A percentile compares a stretch with the other conserved stretches of the same genome.
These are phyloP conservation scores for Antheraea assamensis DNA, from an alignment of 2,888 invertebrate species.

Conservation along the genomic window DNA sequence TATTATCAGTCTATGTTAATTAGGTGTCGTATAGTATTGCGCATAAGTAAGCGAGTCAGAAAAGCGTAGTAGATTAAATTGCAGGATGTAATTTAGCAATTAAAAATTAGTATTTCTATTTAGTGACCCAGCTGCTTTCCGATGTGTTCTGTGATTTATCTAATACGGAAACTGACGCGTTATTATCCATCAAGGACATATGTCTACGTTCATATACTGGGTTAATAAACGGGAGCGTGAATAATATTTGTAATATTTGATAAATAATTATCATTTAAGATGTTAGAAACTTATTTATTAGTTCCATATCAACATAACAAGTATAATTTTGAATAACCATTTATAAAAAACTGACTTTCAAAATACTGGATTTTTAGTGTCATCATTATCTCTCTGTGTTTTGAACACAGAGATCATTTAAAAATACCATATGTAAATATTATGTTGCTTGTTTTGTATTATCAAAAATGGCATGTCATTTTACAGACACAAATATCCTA, in stretches of 20 bases:
- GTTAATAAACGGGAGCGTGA: not conserved
- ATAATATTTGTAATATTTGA: not conserved
- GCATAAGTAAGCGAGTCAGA: not conserved
- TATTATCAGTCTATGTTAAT: not conserved
- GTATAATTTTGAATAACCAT: no score
- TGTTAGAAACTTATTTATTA: not conserved
- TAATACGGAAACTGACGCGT: conserved; percentile 2
- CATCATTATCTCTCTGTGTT: no score
- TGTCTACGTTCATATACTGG: not conserved
- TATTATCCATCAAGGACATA: not conserved
- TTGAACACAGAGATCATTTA: no score
- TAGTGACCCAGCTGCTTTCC: not conserved
- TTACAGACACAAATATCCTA: not conserved
- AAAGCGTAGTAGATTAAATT: not conserved
- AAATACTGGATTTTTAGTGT: no score
- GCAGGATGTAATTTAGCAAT: not conserved
- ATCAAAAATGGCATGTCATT: no score
- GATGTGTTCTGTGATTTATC: not conserved
- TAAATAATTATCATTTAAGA: not conserved
- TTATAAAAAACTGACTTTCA: no score
- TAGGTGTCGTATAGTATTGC: not conserved
- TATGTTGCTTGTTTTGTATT: no score
- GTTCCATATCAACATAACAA: not conserved
- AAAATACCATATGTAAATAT: no score
- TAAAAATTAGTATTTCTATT: not conserved